Conservation (phyloP, 2,888 invertebrate genomes). For the Xestia rhomboidea region DNA sequence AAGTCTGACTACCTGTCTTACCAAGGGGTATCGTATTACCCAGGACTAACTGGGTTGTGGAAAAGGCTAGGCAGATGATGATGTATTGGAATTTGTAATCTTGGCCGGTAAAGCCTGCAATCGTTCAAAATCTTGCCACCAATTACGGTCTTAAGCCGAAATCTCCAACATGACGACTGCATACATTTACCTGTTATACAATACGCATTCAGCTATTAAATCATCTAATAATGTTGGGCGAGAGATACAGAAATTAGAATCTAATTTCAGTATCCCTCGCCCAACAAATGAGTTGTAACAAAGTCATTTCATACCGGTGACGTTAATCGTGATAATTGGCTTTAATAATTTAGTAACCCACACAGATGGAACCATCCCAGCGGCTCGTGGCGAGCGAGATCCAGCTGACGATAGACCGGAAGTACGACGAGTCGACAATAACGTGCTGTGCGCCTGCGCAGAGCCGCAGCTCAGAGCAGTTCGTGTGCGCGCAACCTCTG, state of each 20-base stretch:
- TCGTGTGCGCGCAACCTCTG: constrained; percentile 79
- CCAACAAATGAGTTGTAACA: constrained; percentile 25
- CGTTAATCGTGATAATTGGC: constrained; percentile 40
- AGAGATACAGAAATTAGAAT: neutral
- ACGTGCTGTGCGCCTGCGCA: constrained; percentile 85
- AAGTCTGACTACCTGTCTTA: too few relatives aligned
- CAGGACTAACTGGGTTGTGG: too few relatives aligned
- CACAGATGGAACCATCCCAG: constrained; percentile 81
- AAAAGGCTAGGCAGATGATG: too few relatives aligned
- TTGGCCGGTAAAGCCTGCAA: neutral
- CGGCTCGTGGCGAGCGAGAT: constrained; percentile 82
- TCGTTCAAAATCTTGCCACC: neutral
- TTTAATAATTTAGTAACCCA: constrained; percentile 37
- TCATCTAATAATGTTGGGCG: too few relatives aligned
- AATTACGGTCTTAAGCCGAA: neutral
- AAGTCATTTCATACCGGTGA: constrained; percentile 23
- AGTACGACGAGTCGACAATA: constrained; percentile 82
- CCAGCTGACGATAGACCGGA: constrained; percentile 73
- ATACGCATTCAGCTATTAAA: neutral
- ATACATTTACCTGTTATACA: neutral
- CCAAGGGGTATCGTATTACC: too few relatives aligned
- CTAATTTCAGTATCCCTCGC: neutral
- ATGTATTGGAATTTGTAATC: neutral
- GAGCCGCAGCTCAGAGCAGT: constrained; percentile 70
- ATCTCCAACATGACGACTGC: neutral